Evolutionary conservation across 2,797 vertebrate species (phyloP).

Genomic region (Pteronotus mesoamericanus): DNA sequence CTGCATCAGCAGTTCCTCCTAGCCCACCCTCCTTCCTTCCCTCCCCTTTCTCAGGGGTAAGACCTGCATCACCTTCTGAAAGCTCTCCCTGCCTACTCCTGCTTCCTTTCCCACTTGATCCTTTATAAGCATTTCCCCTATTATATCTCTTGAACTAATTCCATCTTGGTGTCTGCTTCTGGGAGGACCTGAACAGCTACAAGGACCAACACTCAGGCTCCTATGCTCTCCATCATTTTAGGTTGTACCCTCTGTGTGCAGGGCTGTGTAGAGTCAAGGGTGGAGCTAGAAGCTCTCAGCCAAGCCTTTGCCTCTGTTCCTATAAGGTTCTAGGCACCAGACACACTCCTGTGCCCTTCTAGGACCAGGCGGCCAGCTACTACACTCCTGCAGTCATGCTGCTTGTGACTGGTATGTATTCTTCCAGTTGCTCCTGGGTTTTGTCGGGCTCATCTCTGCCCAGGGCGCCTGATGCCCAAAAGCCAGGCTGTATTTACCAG

Average conservation of each 20-base stretch:
- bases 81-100: background rate
- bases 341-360: background rate
- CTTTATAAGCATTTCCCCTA: background rate
- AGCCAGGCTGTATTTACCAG: background rate
- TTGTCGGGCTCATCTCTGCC: background rate
- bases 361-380: background rate
- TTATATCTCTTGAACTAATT: background rate
- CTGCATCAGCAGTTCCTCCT: background rate
- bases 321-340: background rate
- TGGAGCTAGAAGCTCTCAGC: background rate
- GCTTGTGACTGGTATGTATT: background rate
- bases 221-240: background rate
- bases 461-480: background rate
- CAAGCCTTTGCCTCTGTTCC: background rate
- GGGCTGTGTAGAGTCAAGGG: background rate
- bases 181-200: background rate
- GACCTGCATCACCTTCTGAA: background rate
- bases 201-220: background rate
- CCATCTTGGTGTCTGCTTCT: background rate
- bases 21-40: background rate
- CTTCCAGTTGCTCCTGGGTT: background rate
- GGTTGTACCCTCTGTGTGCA: background rate
- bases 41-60: background rate
- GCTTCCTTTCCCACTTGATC: background rate
- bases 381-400: background rate